A percentile compares a stretch with the other conserved stretches of the same genome.
phyloP scores from a whole-genome alignment of 2,113 vertebrate genomes.

The Tragelaphus imberbis region DNA sequence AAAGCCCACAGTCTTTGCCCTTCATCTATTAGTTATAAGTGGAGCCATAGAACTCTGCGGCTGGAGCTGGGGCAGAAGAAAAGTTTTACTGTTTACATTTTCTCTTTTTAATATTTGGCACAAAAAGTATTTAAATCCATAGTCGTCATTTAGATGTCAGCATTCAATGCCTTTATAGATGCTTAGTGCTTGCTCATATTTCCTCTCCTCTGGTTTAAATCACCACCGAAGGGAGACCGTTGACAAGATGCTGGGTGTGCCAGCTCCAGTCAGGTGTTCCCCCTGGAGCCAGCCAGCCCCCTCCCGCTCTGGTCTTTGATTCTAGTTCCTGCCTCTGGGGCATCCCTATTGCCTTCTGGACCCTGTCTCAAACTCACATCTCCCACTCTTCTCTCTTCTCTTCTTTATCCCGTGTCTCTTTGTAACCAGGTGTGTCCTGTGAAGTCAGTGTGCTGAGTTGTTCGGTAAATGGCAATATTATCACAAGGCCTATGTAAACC shows the following conservation, averaged over 20 bases:
- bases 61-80: neutral
- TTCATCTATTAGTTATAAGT: conserved; percentile 54
- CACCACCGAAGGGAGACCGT: neutral
- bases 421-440: neutral
- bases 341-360: neutral
- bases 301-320: neutral
- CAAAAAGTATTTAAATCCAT: neutral
- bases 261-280: neutral
- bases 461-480: neutral
- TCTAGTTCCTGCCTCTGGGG: neutral
- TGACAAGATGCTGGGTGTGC: neutral
- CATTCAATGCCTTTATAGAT: neutral
- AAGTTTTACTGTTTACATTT: conserved; percentile 22
- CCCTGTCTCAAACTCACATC: neutral
- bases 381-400: neutral
- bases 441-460: neutral
- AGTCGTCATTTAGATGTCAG: neutral
- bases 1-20: neutral
- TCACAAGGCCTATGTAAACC: neutral
- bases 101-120: conserved; percentile 53
- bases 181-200: conserved; percentile 23
- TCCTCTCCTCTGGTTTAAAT: neutral
- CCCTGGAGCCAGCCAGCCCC: neutral
- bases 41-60: neutral
- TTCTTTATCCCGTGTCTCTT: neutral